A percentile compares a stretch with the other conserved stretches of the same genome.
Evolutionary conservation across 2,113 vertebrate genomes (phyloP).

Genomic region (Bucco capensis): DNA sequence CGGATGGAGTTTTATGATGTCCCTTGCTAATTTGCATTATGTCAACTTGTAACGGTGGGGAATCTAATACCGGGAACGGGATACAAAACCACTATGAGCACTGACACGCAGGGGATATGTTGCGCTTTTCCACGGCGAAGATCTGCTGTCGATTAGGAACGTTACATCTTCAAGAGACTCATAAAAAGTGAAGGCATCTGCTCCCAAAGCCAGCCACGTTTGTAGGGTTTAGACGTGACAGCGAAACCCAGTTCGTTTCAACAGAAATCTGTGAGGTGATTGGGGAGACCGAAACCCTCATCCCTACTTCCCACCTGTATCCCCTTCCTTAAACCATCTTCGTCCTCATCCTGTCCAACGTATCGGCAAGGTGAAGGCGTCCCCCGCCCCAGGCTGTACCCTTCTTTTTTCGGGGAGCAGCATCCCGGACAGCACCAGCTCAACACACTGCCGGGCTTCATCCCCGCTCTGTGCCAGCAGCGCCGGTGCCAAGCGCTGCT

Average conservation of each 20-base stretch:
- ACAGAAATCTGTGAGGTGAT: neutral
- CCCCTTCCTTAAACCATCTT: neutral
- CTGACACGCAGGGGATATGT: slow-evolving; percentile 3
- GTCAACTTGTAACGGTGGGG: slow-evolving; percentile 12
- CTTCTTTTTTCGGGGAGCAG: too few relatives aligned
- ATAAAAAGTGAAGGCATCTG: slow-evolving; percentile 26
- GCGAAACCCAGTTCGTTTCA: neutral
- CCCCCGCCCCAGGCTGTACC: neutral
- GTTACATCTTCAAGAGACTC: slow-evolving; percentile 38
- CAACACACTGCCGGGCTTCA: neutral
- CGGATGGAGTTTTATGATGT: slow-evolving; percentile 3
- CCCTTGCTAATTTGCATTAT: slow-evolving; percentile 42
- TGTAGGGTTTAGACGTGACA: neutral
- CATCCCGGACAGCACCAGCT: too few relatives aligned
- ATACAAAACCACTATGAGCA: slow-evolving; percentile 3
- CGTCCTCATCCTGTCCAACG: neutral
- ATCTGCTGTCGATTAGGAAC: slow-evolving; percentile 57
- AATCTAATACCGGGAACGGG: slow-evolving; percentile 1
- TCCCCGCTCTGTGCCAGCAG: neutral
- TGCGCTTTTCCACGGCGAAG: neutral
- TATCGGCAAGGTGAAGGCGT: neutral
- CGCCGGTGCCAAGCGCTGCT: neutral
- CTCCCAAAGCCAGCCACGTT: neutral
- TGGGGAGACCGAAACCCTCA: neutral
- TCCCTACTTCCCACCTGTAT: neutral